Evolutionary conservation across 92 coral and sea anemone genomes (phyloP).

Genomic region (Scolanthus callimorphus): DNA sequence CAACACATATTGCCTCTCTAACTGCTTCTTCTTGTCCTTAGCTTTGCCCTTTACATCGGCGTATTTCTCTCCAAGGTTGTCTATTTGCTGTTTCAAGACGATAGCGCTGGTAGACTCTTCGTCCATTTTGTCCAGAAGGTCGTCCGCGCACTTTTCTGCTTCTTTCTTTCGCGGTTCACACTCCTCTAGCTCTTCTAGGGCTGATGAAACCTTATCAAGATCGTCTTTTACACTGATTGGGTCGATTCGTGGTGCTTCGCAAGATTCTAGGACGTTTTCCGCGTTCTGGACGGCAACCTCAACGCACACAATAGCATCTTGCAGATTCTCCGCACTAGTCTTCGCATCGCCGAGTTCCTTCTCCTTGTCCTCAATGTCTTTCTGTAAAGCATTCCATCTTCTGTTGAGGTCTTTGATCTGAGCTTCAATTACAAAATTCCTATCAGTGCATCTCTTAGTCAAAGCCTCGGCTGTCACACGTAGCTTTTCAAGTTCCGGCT

Average conservation of each 20-base stretch:
- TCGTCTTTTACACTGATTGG: constrained; percentile 45
- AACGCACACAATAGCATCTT: constrained; percentile 46
- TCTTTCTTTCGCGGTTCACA: constrained; percentile 71
- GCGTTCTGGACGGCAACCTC: constrained; percentile 73
- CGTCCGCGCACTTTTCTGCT: constrained; percentile 59
- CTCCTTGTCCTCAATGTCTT: constrained; percentile 63
- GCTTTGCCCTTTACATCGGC: constrained; percentile 46
- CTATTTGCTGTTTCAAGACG: constrained; percentile 67
- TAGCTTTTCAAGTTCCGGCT: constrained; percentile 60
- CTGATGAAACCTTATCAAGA: constrained; percentile 59
- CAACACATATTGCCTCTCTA: constrained; percentile 58
- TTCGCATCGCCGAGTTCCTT: constrained; percentile 50
- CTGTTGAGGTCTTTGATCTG: constrained; percentile 60
- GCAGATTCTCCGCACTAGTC: constrained; percentile 47
- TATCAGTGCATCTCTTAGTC: constrained; percentile 77
- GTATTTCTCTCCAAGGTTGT: constrained; percentile 48
- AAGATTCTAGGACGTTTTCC: constrained; percentile 51
- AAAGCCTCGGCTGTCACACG: constrained; percentile 72
- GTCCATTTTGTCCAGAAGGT: constrained; percentile 68
- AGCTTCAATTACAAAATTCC: constrained; percentile 76
- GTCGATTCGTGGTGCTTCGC: constrained; percentile 67
- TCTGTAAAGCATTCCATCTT: constrained; percentile 78
- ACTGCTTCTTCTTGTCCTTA: constrained; percentile 57
- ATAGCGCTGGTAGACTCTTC: constrained; percentile 65
- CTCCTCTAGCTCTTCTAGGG: constrained; percentile 68